phyloP scores from a whole-genome alignment of 2,797 vertebrate genomes.

The Alauda arvensis region DNA sequence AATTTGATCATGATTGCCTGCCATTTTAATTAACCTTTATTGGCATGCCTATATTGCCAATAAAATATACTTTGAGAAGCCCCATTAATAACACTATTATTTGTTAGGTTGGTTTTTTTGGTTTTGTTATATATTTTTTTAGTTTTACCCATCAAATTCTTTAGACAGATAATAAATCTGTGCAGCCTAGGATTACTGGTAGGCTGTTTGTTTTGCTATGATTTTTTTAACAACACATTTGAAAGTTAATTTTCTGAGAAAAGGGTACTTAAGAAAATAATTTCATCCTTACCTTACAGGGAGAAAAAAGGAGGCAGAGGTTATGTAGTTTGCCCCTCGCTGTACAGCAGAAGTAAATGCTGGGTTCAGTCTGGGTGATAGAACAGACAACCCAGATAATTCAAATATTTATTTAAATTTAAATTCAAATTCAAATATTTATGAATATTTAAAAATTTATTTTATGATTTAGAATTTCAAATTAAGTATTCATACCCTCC shows the following conservation, averaged over 20 bases:
- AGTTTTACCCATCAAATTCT: slow-evolving; percentile 1
- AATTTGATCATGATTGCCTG: slow-evolving; percentile 45
- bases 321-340: background rate
- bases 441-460: background rate
- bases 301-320: background rate
- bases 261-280: background rate
- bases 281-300: background rate
- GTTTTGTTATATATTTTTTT: background rate
- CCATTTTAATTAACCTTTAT: slow-evolving; percentile 61
- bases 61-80: slow-evolving; percentile 15
- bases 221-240: background rate
- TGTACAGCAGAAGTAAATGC: background rate
- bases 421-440: background rate
- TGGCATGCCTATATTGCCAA: slow-evolving; percentile 23
- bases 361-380: background rate
- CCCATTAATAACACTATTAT: slow-evolving; percentile 10
- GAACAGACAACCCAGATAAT: background rate
- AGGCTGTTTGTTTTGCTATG: background rate
- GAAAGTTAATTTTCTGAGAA: background rate
- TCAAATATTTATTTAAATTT: background rate
- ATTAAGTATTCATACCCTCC: background rate
- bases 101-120: background rate
- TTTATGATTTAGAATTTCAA: background rate
- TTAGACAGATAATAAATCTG: background rate
- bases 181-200: background rate